Percentiles rank a stretch among this genome's conserved stretches.
Evolutionary conservation across 2,888 invertebrate species (phyloP).

Genomic region (Mayetiola destructor): DNA sequence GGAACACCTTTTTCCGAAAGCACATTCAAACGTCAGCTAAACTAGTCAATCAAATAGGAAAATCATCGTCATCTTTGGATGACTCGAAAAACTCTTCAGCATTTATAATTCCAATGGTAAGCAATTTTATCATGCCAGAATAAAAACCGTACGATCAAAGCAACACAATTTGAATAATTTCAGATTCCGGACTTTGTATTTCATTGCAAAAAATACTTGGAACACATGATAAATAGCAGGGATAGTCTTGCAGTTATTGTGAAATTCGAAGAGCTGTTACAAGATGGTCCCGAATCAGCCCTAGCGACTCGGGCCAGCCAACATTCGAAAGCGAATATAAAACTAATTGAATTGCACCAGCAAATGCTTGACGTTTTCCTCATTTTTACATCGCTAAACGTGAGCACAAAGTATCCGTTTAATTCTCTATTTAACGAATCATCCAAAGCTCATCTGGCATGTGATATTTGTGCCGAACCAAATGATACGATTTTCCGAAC

Average conservation of each 20-base stretch:
- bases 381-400: conserved; percentile 61
- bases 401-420: conserved; percentile 57
- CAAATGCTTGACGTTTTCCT: conserved; percentile 63
- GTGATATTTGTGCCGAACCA: conserved; percentile 36
- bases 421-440: conserved; percentile 65
- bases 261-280: conserved; percentile 30
- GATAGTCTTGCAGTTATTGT: conserved; percentile 29
- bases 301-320: conserved; percentile 57
- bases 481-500: conserved; percentile 46
- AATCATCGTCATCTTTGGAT: conserved; percentile 54
- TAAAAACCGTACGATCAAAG: too few species aligned
- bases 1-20: conserved; percentile 78
- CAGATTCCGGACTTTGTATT: conserved; percentile 42
- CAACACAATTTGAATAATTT: conserved; percentile 47
- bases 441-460: conserved; percentile 39
- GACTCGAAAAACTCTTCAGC: background rate
- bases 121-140: background rate
- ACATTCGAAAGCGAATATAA: conserved; percentile 58
- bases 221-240: conserved; percentile 26
- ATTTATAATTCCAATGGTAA: background rate
- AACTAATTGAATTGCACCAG: conserved; percentile 63
- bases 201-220: conserved; percentile 33
- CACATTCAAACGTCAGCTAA: conserved; percentile 60
- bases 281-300: conserved; percentile 37
- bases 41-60: conserved; percentile 66